Evolutionary conservation across 2,888 invertebrate genomes (phyloP).

Genomic region (Lasioglossum malachurum): DNA sequence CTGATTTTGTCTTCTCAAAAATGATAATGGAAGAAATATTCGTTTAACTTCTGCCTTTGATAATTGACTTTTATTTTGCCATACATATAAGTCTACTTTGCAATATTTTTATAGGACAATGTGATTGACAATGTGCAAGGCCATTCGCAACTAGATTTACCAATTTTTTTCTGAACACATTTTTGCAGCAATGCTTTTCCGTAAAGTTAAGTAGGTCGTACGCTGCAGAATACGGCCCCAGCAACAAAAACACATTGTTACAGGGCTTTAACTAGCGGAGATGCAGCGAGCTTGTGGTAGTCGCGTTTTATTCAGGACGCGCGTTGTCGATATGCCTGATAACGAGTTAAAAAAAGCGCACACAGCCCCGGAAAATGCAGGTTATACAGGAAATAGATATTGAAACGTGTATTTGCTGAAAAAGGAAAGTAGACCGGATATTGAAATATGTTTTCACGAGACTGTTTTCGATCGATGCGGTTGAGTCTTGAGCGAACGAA

Average conservation of each 20-base stretch:
- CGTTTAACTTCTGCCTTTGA: too few species aligned
- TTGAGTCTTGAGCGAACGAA: constrained; percentile 56
- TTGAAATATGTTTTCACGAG: constrained; percentile 78
- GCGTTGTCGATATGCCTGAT: constrained; percentile 56
- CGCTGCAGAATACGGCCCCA: constrained; percentile 35
- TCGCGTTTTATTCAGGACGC: constrained; percentile 48
- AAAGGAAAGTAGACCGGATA: constrained; percentile 77
- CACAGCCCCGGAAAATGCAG: constrained; percentile 59
- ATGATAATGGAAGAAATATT: too few species aligned
- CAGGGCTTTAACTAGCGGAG: constrained; percentile 56
- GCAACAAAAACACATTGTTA: constrained; percentile 68
- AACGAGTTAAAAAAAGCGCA: constrained; percentile 57
- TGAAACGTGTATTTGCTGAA: constrained; percentile 73
- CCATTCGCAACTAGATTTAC: neutral
- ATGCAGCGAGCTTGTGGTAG: constrained; percentile 46
- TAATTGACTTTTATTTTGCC: too few species aligned
- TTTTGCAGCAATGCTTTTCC: constrained; percentile 27
- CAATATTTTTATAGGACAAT: neutral
- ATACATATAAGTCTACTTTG: too few species aligned
- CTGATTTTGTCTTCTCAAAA: too few species aligned
- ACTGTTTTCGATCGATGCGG: constrained; percentile 72
- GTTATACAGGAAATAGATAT: constrained; percentile 77
- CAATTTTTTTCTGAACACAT: neutral
- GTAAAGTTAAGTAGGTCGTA: constrained; percentile 60
- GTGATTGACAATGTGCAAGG: neutral